Base-by-base conservation (phyloP, 2,888 invertebrate genomes). In the Steinernema carpocapsae region DNA sequence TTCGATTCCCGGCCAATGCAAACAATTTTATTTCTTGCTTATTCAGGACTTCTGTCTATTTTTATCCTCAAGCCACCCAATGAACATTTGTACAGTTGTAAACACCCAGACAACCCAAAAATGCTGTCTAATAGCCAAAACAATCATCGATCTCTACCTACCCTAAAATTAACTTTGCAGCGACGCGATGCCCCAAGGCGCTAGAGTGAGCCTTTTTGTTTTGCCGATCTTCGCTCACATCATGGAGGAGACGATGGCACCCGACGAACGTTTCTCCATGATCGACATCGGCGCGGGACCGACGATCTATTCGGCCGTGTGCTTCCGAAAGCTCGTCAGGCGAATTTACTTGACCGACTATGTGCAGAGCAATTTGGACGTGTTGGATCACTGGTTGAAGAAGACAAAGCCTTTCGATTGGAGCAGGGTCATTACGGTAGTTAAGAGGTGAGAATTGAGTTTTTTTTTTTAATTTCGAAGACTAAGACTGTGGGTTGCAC, bases 171-270 rank as follows among this genome's bases (percentile, higher is more conserved):
- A n/a, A n/a, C n/a, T 72, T 72, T 79, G 3, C 76, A 85, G 85
- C 76, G 77, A 84, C 17, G 77, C 84, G 24, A 82, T 85, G 75
- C 79, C 83, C 72, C 78, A 81, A 64, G 85, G 84, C 10, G 85
- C 84, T 26, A 79, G 85, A 2, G 74, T 85, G 14, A 85, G 84
- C 3, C 80, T 85, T 10, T 85, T 85, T 77, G 82, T 83, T 22
- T 78, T 85, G 71, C 85, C 85, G 12, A 85, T 83, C 51, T 85
- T 84, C 73, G 85, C 84, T 32, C 81, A 85, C 45, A 70, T 83
- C 14, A 78, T 85, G 74, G 72, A 74, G 52, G 64, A 80, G 70
- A 70, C 46, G 12, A 24, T 77, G 3, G 76, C 79, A 17, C 51
- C 32, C 0, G 75, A 78, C 17, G 77, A 83, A 71, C 75, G 84